Percentiles rank a stretch among this genome's conserved stretches.
Evolutionary conservation across 2,113 vertebrate species (phyloP).

Genomic region (Gnathonemus longibarbis): DNA sequence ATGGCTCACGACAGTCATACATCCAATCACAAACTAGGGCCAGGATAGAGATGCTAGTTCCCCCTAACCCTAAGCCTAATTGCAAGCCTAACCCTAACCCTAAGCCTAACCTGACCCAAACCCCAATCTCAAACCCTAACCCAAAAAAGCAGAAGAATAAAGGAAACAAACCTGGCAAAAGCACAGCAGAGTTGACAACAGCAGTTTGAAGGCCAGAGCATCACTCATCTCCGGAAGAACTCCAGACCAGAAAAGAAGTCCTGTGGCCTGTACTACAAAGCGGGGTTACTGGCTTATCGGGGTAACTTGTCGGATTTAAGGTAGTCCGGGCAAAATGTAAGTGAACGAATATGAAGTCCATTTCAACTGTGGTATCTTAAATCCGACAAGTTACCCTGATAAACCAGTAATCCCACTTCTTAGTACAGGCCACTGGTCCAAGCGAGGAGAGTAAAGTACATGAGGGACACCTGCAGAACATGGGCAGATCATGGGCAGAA

Average conservation of each 20-base stretch:
- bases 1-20: not conserved
- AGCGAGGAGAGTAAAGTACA: not conserved
- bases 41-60: not conserved
- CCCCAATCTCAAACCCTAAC: not conserved
- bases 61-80: not conserved
- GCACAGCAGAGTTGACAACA: not conserved
- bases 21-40: not conserved
- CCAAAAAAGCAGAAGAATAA: not conserved
- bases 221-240: not conserved
- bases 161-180: not conserved
- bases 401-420: too few relatives aligned
- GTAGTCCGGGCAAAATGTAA: too few relatives aligned
- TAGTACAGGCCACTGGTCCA: too few relatives aligned
- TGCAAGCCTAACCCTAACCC: not conserved
- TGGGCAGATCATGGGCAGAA: too few relatives aligned
- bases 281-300: too few relatives aligned
- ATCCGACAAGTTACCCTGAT: too few relatives aligned
- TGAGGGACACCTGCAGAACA: not conserved
- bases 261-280: not conserved
- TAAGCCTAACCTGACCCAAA: not conserved
- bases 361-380: too few relatives aligned
- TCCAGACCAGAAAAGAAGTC: not conserved
- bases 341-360: too few relatives aligned
- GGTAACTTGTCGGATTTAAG: too few relatives aligned
- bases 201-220: not conserved